Conservation (phyloP, 2,797 vertebrate species). For the Oreonectes daqikongensis region DNA sequence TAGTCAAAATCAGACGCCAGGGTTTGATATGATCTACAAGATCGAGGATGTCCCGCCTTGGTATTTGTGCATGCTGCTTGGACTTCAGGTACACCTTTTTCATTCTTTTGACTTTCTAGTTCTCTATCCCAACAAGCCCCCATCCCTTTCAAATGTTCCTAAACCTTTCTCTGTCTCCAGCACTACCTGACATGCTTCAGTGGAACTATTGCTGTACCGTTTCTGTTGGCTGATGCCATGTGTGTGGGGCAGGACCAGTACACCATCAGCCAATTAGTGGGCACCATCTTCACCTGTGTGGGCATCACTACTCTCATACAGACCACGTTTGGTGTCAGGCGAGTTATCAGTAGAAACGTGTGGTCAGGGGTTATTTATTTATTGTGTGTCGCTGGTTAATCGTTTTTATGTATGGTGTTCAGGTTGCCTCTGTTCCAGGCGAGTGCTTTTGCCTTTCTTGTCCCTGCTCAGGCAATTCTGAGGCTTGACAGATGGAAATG, state of each 20-base stretch:
- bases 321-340: slow-evolving; percentile 91
- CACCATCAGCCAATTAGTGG: slow-evolving; percentile 90
- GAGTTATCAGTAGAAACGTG: slow-evolving; percentile 42
- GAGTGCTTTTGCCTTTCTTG: slow-evolving; percentile 90
- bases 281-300: slow-evolving; percentile 95
- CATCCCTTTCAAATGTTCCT: neutral
- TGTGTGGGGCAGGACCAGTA: slow-evolving; percentile 91
- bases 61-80: slow-evolving; percentile 92
- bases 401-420: slow-evolving; percentile 21
- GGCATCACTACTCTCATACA: slow-evolving; percentile 95
- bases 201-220: slow-evolving; percentile 92
- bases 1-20: slow-evolving; percentile 6
- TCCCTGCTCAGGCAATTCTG: slow-evolving; percentile 92
- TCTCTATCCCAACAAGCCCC: neutral
- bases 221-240: slow-evolving; percentile 91
- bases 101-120: neutral
- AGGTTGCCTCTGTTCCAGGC: slow-evolving; percentile 96
- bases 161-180: slow-evolving; percentile 67
- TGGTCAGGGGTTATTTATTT: neutral
- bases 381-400: neutral
- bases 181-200: slow-evolving; percentile 98
- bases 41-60: slow-evolving; percentile 93
- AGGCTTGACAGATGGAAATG: slow-evolving; percentile 91
- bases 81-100: slow-evolving; percentile 85
- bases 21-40: slow-evolving; percentile 90